Evolutionary conservation across 2,888 invertebrate species (phyloP).

Genomic region (Keiferia lycopersicella): DNA sequence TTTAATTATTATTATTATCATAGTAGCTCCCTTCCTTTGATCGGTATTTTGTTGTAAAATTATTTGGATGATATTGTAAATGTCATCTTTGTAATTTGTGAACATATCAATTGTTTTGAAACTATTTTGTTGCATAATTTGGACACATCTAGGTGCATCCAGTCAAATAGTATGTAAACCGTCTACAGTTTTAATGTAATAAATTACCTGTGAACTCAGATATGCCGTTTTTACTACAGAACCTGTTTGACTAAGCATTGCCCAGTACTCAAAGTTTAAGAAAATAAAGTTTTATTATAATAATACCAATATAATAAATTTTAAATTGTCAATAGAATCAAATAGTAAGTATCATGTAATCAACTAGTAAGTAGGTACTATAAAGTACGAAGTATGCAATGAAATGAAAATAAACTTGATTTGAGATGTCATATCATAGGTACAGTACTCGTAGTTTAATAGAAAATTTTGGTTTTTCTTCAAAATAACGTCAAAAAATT

Average conservation of each 20-base stretch:
- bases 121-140: constrained; percentile 39
- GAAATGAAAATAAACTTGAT: no score
- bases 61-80: constrained; percentile 33
- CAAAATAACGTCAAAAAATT: no score
- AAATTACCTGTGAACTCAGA: constrained; percentile 71
- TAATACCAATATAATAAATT: no score
- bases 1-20: constrained; percentile 49
- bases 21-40: constrained; percentile 32
- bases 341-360: no score
- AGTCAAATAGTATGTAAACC: constrained; percentile 64
- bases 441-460: no score
- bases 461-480: no score
- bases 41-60: constrained; percentile 31
- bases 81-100: constrained; percentile 34
- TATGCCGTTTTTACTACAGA: constrained; percentile 34
- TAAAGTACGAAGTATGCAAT: no score
- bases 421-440: no score
- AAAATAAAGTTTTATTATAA: no score
- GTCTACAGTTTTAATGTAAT: constrained; percentile 64
- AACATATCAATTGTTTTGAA: constrained; percentile 40
- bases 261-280: no score
- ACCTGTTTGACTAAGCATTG: background rate
- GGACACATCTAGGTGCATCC: constrained; percentile 47
- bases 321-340: no score
- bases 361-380: no score